Evolutionary conservation across 2,797 vertebrate species (phyloP).

Genomic region (Hemibagrus guttatus): DNA sequence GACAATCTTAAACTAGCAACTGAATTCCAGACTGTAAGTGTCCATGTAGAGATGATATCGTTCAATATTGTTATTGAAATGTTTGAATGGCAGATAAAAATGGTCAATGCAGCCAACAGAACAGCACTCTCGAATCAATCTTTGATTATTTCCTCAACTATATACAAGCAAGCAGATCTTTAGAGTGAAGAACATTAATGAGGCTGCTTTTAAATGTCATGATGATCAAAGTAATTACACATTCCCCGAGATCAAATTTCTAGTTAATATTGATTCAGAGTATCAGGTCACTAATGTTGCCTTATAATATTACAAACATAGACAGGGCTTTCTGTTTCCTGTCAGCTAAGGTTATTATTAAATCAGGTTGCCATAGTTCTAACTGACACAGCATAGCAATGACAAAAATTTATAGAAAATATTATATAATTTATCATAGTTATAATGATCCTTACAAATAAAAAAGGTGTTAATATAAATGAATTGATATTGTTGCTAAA

Average conservation of each 20-base stretch:
- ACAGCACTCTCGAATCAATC: not conserved
- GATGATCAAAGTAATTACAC: not conserved
- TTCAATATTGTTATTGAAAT: not conserved
- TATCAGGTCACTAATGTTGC: not conserved
- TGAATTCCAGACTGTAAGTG: too few species aligned
- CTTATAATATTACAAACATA: not conserved
- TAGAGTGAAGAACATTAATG: not conserved
- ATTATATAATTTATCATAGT: not conserved
- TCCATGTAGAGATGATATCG: too few species aligned
- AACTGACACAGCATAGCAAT: not conserved
- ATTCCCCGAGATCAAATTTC: not conserved
- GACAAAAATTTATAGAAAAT: not conserved
- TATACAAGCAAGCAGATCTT: not conserved
- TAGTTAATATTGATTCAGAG: not conserved
- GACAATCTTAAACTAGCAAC: too few species aligned
- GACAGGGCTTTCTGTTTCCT: not conserved
- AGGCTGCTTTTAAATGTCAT: not conserved
- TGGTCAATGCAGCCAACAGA: not conserved
- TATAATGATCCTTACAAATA: not conserved
- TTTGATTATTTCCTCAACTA: not conserved
- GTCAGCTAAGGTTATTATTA: not conserved
- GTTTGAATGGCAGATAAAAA: too few species aligned
- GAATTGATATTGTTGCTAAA: too few species aligned
- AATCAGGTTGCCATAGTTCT: not conserved
- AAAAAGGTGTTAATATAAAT: not conserved